Percentiles rank a stretch among this genome's conserved stretches.
Conservation (phyloP, 2,888 invertebrate species). For the Fissipunctia ypsillon region DNA sequence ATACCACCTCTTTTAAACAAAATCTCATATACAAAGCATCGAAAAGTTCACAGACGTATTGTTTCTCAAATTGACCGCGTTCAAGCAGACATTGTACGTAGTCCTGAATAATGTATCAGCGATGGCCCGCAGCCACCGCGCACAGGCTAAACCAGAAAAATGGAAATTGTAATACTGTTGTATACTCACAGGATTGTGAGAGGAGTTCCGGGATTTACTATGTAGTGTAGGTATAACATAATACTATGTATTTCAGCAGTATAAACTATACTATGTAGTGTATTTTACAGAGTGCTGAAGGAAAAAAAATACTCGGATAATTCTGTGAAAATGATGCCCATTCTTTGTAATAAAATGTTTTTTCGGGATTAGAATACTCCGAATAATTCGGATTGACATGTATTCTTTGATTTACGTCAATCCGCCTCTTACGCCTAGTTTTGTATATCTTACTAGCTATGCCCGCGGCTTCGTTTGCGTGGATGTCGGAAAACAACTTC, state of each 20-base stretch:
- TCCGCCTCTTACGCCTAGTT: background rate
- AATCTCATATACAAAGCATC: conserved; percentile 32
- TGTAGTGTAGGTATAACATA: background rate
- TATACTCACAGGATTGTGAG: conserved; percentile 22
- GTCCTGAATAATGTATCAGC: conserved; percentile 67
- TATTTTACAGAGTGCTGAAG: background rate
- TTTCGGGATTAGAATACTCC: background rate
- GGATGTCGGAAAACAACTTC: too few species aligned
- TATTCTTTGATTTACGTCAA: background rate
- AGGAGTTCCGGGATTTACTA: conserved; percentile 18
- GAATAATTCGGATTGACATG: background rate
- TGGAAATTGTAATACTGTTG: conserved; percentile 59
- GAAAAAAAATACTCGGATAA: background rate
- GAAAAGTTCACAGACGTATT: conserved; percentile 45
- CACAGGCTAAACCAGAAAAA: conserved; percentile 63
- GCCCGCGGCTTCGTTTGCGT: too few species aligned
- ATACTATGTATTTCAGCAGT: background rate
- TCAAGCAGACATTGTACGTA: conserved; percentile 49
- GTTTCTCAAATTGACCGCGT: conserved; percentile 57
- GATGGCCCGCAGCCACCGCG: conserved; percentile 39
- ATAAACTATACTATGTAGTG: background rate
- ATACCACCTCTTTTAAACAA: background rate
- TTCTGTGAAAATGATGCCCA: background rate
- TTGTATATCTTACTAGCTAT: background rate
- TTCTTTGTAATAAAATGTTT: too few species aligned